Percentiles rank a stretch among this genome's conserved stretches.
phyloP scores from a whole-genome alignment of 2,113 vertebrate genomes.

The Calyptomena viridis region DNA sequence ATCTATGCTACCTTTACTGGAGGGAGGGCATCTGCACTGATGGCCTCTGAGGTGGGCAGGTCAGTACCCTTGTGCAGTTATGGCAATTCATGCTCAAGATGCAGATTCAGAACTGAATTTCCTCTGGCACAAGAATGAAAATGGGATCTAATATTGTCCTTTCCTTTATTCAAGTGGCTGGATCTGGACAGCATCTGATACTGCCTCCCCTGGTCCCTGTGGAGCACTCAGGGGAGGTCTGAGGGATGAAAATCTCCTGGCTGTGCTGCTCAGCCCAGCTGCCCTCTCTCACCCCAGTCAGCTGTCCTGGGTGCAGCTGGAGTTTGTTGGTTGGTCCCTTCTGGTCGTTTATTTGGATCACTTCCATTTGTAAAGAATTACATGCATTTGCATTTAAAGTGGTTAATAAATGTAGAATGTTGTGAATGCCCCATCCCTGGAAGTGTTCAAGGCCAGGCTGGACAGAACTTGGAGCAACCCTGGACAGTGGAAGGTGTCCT shows the following conservation, averaged over 20 bases:
- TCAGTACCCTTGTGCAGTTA: neutral
- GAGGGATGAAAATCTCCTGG: neutral
- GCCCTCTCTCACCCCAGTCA: neutral
- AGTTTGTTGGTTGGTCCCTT: neutral
- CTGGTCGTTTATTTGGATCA: neutral
- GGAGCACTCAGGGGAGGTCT: neutral
- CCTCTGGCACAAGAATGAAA: neutral
- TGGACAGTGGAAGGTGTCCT: neutral
- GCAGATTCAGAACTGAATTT: neutral
- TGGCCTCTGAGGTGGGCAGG: neutral
- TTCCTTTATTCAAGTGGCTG: neutral
- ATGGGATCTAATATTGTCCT: neutral
- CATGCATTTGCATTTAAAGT: neutral
- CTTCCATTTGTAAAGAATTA: neutral
- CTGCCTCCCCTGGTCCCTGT: neutral
- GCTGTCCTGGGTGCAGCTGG: neutral
- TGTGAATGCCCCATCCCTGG: neutral
- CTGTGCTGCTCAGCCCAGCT: neutral
- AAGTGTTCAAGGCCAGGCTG: neutral
- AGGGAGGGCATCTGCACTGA: neutral
- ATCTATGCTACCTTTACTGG: rapidly evolving
- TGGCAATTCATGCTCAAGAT: neutral
- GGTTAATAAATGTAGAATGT: neutral
- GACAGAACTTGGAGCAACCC: neutral
- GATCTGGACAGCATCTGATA: neutral